phyloP scores from a whole-genome alignment of 2,888 invertebrate species.

The Theristus sp. region DNA sequence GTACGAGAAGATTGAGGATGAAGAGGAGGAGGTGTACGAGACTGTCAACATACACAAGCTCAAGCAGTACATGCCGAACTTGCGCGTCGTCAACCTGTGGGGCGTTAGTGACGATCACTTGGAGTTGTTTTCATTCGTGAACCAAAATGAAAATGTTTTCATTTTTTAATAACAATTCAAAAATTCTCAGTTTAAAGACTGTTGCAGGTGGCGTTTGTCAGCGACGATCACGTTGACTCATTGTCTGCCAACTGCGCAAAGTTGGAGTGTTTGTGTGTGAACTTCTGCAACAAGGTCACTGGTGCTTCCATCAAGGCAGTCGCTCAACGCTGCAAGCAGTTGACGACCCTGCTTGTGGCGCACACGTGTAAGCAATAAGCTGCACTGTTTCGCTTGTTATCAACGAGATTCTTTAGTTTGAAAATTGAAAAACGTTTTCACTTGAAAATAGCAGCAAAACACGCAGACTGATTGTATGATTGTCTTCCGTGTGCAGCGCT shows the following conservation, averaged over 20 bases:
- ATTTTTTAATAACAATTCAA: too few species aligned
- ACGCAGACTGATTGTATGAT: too few species aligned
- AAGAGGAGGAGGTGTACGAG: slow-evolving; percentile 97
- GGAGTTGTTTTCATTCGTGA: too few species aligned
- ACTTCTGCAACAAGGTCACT: slow-evolving; percentile 66
- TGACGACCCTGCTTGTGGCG: neutral
- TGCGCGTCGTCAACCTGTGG: slow-evolving; percentile 88
- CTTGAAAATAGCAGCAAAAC: too few species aligned
- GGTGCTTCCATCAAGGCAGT: neutral
- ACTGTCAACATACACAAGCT: slow-evolving; percentile 96
- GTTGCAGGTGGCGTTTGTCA: slow-evolving; percentile 35
- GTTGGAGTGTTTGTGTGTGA: slow-evolving; percentile 86
- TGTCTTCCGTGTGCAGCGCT: slow-evolving; percentile 52
- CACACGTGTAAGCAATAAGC: too few species aligned
- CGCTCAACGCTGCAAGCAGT: neutral
- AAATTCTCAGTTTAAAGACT: too few species aligned
- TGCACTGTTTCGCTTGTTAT: too few species aligned
- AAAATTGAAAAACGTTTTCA: too few species aligned
- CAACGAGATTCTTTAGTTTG: too few species aligned
- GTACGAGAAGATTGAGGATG: slow-evolving; percentile 90
- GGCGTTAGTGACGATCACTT: slow-evolving; percentile 97
- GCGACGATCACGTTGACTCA: slow-evolving; percentile 95
- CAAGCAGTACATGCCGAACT: slow-evolving; percentile 90
- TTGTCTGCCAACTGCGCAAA: slow-evolving; percentile 45
- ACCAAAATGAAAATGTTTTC: too few species aligned